phyloP scores from a whole-genome alignment of 2,888 invertebrate genomes.

The Noctua janthe region DNA sequence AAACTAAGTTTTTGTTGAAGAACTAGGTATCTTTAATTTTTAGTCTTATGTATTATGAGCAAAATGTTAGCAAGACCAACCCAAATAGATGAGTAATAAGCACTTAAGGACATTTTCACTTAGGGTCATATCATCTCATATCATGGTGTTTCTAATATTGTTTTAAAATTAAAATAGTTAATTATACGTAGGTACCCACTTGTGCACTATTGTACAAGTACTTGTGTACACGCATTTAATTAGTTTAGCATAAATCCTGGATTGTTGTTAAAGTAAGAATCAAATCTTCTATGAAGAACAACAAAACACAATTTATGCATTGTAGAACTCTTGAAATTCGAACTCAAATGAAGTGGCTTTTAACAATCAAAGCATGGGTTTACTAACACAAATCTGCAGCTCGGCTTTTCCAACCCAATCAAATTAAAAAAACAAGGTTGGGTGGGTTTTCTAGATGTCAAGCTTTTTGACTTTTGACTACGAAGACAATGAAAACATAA shows the following conservation, averaged over 20 bases:
- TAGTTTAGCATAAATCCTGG: neutral
- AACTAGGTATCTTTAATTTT: neutral
- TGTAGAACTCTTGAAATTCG: conserved; percentile 12
- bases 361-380: neutral
- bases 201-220: neutral
- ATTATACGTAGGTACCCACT: neutral
- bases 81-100: neutral
- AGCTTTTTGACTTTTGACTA: too few species aligned
- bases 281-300: neutral
- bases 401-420: neutral
- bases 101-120: neutral
- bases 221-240: neutral
- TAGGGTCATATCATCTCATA: neutral
- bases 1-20: too few species aligned
- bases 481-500: too few species aligned
- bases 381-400: neutral
- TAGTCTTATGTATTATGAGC: neutral
- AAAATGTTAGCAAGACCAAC: neutral
- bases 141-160: neutral
- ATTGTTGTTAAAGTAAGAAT: neutral
- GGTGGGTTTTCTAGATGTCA: neutral
- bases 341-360: conserved; percentile 2
- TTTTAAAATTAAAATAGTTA: neutral
- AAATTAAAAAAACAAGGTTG: neutral
- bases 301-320: neutral